These are phyloP conservation scores for Meiosimyza platycephala DNA, from an alignment of 2,888 invertebrate species.

Conservation along the genomic window DNA sequence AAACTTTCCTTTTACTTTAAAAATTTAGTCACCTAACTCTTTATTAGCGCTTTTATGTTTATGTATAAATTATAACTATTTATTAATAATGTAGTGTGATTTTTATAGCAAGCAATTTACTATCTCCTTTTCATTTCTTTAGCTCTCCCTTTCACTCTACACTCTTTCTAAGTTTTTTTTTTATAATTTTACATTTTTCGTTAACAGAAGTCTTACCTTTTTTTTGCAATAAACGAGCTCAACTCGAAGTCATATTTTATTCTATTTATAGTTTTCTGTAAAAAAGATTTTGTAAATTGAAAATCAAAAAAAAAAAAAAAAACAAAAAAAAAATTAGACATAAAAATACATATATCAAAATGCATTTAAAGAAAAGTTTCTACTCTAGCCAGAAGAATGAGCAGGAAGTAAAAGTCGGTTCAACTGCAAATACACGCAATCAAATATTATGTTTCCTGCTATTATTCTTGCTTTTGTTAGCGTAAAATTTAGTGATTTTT, in stretches of 20 bases:
- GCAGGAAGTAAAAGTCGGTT: neutral
- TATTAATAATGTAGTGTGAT: conserved; percentile 27
- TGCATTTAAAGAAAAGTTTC: conserved; percentile 23
- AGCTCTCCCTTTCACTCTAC: no score
- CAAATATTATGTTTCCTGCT: no score
- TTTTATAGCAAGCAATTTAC: neutral
- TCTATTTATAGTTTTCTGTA: conserved; percentile 31
- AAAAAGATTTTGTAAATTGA: neutral
- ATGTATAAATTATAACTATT: conserved; percentile 30
- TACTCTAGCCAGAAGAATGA: neutral
- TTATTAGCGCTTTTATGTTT: conserved; percentile 8
- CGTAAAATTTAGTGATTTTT: conserved; percentile 1
- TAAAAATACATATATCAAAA: neutral
- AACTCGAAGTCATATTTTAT: conserved; percentile 35
- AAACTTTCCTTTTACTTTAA: conserved; percentile 12
- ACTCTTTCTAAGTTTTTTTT: no score
- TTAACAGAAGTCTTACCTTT: neutral
- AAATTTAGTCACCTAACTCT: neutral
- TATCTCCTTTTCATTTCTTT: no score
- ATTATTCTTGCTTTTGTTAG: no score
- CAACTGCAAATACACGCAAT: neutral
- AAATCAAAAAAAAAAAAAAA: no score
- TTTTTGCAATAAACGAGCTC: conserved; percentile 15
- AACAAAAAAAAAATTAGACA: no score
- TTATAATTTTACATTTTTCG: no score